These are phyloP conservation scores for Sphenodon punctatus DNA, from an alignment of 2,797 vertebrate species.

Conservation along the genomic window DNA sequence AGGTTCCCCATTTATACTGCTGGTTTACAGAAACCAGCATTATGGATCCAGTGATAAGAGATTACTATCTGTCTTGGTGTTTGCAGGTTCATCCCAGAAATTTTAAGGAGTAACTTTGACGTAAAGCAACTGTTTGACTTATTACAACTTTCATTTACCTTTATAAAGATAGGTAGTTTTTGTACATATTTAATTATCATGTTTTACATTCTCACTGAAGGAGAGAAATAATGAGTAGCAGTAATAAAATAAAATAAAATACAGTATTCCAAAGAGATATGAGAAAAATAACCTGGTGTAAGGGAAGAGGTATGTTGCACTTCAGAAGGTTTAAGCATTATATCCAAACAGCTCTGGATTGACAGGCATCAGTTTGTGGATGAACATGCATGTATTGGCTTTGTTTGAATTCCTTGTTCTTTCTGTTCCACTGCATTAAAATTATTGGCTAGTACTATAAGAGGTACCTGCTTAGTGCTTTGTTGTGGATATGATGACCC, in stretches of 20 bases:
- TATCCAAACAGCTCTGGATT: background rate
- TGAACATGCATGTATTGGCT: background rate
- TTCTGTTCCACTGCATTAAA: background rate
- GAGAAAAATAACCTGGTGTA: background rate
- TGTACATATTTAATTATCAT: no score
- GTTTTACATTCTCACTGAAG: background rate
- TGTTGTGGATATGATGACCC: background rate
- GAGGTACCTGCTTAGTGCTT: background rate
- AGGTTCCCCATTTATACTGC: background rate
- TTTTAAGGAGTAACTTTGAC: no score
- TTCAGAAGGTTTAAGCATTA: background rate
- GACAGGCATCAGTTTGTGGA: background rate
- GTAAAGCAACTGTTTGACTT: no score
- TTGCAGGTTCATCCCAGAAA: background rate
- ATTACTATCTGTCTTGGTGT: background rate
- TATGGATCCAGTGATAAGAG: background rate
- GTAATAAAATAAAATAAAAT: background rate
- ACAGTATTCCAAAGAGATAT: background rate
- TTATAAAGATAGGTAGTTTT: no score
- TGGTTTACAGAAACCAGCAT: constrained; percentile 1
- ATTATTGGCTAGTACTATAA: background rate
- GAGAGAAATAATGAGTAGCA: background rate
- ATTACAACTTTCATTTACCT: no score
- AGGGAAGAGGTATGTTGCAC: background rate
- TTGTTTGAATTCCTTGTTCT: background rate